phyloP scores from a whole-genome alignment of 2,888 invertebrate species.

The Apamea crenata region DNA sequence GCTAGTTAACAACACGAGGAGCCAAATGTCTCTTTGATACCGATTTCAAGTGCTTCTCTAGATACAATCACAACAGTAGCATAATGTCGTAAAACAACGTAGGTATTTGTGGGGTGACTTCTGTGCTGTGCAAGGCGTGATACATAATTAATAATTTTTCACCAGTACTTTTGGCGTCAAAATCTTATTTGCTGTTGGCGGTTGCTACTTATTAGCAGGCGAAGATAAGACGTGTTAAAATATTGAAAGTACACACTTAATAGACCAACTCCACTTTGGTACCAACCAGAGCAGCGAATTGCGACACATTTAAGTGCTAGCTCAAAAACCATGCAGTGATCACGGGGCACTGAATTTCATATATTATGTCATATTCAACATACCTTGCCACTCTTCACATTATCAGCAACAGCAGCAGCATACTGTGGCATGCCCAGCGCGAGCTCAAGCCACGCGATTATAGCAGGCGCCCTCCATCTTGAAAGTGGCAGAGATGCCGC shows the following conservation, averaged over 20 bases:
- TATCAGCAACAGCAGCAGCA: conserved; percentile 96
- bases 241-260: not conserved
- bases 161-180: not conserved
- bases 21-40: not conserved
- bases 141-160: not conserved
- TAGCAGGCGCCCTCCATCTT: conserved; percentile 97
- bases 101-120: not conserved
- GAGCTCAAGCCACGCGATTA: conserved; percentile 98
- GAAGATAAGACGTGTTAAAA: not conserved
- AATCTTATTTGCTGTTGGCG: not conserved
- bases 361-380: not conserved
- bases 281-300: not conserved
- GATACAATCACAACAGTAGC: not conserved
- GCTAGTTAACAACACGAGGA: not conserved
- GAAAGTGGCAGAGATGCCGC: conserved; percentile 96
- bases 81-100: not conserved
- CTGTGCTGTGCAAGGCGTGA: not conserved
- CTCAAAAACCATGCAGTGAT: conserved; percentile 24
- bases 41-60: not conserved
- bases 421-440: conserved; percentile 98
- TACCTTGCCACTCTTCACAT: conserved; percentile 98
- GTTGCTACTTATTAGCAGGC: not conserved
- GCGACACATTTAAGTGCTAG: not conserved
- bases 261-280: not conserved
- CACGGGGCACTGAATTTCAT: not conserved